Evolutionary conservation across 2,888 invertebrate species (phyloP), one percentile per base, ranked within the genome.

Genomic region (Drosophila sordidula): DNA sequence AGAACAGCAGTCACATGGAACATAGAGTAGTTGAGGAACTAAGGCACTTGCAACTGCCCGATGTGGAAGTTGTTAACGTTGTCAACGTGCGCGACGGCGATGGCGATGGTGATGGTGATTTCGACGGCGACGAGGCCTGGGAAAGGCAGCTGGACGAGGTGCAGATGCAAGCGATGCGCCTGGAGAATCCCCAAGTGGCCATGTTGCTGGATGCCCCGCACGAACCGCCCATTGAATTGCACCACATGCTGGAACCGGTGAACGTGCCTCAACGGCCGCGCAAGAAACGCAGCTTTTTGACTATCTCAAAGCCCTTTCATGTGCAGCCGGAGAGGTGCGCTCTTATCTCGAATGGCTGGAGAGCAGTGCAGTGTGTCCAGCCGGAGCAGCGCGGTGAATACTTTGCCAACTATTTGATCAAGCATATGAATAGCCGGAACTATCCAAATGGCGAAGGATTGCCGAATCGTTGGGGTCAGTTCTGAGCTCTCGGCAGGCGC

Each of bases 391-490:
- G 69, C 6, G 25, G 62, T n/a, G 80, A 89, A 12, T 63, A 61
- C 64, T 86, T 87, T 54, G 84, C 78, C 56, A 66, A 89, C 14
- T 89, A 83, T 47, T n/a, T 86, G 55, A 39, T 50, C 4, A 70
- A 89, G 42, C 63, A 86, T 45, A 58, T 86, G 71, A 86, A 69
- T 34, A 89, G 87, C 51, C 36, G 54, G 41, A 86, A 86, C 55
- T 89, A 89, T 64, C 85, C 85, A 11, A 83, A 87, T 25, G 85
- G 85, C 12, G 51, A 46, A n/a, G 90, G 85, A 0, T 46, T 85
- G 47, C 85, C 85, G 1, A 29, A 52, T 34, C 80, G 70, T 34
- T 85, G 85, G 85, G 84, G 87, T 39, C 71, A 89, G 25, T 78
- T 65, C 56, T 89, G 41, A 85, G 49, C 6, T 46, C 26, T 12